phyloP scores from a whole-genome alignment of 2,797 vertebrate species.

The Takifugu rubripes region DNA sequence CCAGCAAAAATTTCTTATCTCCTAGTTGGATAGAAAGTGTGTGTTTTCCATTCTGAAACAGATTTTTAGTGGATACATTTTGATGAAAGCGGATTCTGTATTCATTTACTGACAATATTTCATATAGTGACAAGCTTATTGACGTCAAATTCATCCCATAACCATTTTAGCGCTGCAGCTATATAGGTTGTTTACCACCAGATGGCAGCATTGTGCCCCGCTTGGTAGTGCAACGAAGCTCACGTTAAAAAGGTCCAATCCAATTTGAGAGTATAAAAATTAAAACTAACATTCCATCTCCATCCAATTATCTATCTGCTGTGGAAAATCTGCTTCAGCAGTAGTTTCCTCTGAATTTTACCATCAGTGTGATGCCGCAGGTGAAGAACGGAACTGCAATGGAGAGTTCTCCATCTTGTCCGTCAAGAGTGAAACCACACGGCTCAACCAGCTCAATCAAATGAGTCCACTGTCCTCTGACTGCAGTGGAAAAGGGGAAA shows the following conservation, averaged over 20 bases:
- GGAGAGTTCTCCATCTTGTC: constrained; percentile 4
- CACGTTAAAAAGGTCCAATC: not conserved
- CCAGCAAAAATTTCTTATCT: constrained; percentile 25
- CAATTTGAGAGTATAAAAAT: not conserved
- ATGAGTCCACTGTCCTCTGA: constrained; percentile 61
- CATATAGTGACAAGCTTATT: too few species aligned
- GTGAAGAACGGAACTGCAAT: constrained; percentile 46
- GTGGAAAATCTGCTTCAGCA: too few species aligned
- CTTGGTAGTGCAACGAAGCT: not conserved
- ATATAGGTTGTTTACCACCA: too few species aligned
- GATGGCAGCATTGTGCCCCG: too few species aligned
- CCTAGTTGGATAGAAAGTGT: constrained; percentile 44
- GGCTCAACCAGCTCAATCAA: constrained; percentile 35
- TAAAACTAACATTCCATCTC: not conserved
- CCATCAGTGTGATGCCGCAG: constrained; percentile 62
- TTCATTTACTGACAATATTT: too few species aligned
- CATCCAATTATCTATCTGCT: not conserved
- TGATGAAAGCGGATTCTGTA: too few species aligned
- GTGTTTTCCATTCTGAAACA: constrained; percentile 50
- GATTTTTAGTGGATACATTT: not conserved
- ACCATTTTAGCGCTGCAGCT: too few species aligned
- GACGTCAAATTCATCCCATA: too few species aligned
- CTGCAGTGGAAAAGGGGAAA: constrained; percentile 18
- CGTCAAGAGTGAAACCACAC: constrained; percentile 59
- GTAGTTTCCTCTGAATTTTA: constrained; percentile 12